A percentile compares a stretch with the other conserved stretches of the same genome.
Evolutionary conservation across 2,797 vertebrate genomes (phyloP).

Genomic region (Schizothorax lantsangensis): DNA sequence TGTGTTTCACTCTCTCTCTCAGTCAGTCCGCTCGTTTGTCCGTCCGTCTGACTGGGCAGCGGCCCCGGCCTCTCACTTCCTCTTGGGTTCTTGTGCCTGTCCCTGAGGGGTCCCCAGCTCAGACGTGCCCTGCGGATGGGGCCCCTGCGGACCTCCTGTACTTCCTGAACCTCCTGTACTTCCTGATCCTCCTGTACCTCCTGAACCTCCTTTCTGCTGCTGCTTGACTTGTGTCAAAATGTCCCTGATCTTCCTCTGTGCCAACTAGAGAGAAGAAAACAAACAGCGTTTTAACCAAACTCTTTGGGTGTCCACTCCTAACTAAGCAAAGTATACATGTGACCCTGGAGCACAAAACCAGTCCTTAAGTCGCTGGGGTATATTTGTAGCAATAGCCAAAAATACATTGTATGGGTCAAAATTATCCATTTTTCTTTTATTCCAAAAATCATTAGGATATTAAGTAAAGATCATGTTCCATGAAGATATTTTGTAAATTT

Average conservation of each 20-base stretch:
- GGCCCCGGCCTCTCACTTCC: slow-evolving; percentile 73
- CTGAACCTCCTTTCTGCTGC: slow-evolving; percentile 88
- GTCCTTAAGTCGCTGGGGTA: too few relatives aligned
- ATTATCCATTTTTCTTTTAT: too few relatives aligned
- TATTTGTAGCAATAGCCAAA: too few relatives aligned
- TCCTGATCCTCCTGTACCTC: slow-evolving; percentile 35
- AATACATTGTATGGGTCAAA: too few relatives aligned
- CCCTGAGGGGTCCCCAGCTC: slow-evolving; percentile 74
- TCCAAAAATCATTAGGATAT: too few relatives aligned
- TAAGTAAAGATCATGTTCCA: too few relatives aligned
- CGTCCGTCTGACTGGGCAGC: slow-evolving; percentile 65
- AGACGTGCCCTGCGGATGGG: slow-evolving; percentile 76
- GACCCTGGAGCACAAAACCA: too few relatives aligned
- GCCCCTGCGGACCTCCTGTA: slow-evolving; percentile 68
- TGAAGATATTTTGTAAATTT: too few relatives aligned
- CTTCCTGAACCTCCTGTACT: too few relatives aligned
- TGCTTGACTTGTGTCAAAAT: slow-evolving; percentile 95
- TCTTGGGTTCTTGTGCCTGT: slow-evolving; percentile 74
- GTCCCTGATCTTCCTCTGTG: slow-evolving; percentile 95
- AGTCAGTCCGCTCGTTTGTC: slow-evolving; percentile 64
- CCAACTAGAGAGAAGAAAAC: slow-evolving; percentile 75
- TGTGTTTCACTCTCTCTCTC: slow-evolving; percentile 77
- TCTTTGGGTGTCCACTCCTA: neutral
- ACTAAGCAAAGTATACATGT: too few relatives aligned
- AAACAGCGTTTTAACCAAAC: neutral